A percentile compares a stretch with the other conserved stretches of the same genome.
Evolutionary conservation across 2,888 invertebrate genomes (phyloP).

Genomic region (Candidula unifasciata): DNA sequence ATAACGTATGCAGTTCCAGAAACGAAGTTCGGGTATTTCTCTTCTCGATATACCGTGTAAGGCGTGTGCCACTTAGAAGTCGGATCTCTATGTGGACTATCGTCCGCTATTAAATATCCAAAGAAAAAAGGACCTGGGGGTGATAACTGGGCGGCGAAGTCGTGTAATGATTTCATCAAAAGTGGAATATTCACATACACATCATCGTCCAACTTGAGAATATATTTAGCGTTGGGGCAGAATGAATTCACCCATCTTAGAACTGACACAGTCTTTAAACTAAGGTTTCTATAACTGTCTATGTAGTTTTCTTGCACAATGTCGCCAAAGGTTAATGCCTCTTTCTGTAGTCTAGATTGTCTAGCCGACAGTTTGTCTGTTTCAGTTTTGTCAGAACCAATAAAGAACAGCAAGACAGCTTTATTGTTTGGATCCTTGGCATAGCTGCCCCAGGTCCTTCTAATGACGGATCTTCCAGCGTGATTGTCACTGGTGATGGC

Average conservation of each 20-base stretch:
- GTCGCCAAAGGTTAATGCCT: slow-evolving; percentile 68
- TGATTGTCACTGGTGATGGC: slow-evolving; percentile 67
- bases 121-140: slow-evolving; percentile 55
- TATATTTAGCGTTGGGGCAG: slow-evolving; percentile 74
- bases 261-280: slow-evolving; percentile 78
- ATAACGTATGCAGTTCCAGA: slow-evolving; percentile 94
- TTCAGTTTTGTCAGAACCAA: slow-evolving; percentile 59
- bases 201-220: slow-evolving; percentile 77
- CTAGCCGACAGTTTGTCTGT: not conserved
- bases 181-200: slow-evolving; percentile 62
- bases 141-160: not conserved
- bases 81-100: slow-evolving; percentile 85
- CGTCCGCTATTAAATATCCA: slow-evolving; percentile 59
- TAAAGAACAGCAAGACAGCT: slow-evolving; percentile 68
- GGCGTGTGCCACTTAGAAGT: slow-evolving; percentile 93
- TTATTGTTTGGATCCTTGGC: slow-evolving; percentile 47
- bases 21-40: slow-evolving; percentile 90
- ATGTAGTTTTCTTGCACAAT: slow-evolving; percentile 75
- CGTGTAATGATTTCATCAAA: slow-evolving; percentile 53
- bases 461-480: slow-evolving; percentile 63
- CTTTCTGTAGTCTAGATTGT: slow-evolving; percentile 61
- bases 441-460: slow-evolving; percentile 74
- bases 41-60: slow-evolving; percentile 85
- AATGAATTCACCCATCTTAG: slow-evolving; percentile 77
- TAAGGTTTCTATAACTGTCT: slow-evolving; percentile 78